These are phyloP conservation scores for Cossypha polioptera DNA, from an alignment of 2,797 vertebrate species.

Conservation along the genomic window DNA sequence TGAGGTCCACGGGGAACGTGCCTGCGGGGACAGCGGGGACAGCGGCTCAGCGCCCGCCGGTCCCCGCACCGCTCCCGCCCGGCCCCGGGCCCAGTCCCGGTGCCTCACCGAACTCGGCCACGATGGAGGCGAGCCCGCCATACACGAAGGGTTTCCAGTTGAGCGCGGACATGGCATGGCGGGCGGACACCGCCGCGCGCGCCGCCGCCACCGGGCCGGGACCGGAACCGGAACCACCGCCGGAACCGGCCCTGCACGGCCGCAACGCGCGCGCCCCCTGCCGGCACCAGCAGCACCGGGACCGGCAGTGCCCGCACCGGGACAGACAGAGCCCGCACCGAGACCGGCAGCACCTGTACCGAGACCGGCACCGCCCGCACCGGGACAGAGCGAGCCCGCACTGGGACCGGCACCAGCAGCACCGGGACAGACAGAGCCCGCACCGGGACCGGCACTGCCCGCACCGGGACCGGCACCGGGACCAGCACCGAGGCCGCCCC, in stretches of 20 bases:
- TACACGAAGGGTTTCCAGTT: slow-evolving; percentile 98
- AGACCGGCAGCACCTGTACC: too few relatives aligned
- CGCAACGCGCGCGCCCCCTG: not conserved
- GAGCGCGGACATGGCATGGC: slow-evolving; percentile 85
- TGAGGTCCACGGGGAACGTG: slow-evolving; percentile 93
- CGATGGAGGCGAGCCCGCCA: slow-evolving; percentile 93
- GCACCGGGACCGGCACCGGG: too few relatives aligned
- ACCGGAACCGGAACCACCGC: not conserved
- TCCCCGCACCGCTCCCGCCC: not conserved
- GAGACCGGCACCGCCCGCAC: too few relatives aligned
- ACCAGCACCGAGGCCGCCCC: not conserved
- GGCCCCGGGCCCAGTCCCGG: not conserved
- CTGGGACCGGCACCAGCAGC: too few relatives aligned
- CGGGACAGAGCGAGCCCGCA: not conserved
- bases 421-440: too few relatives aligned
- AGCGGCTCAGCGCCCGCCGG: not conserved
- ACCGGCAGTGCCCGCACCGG: too few relatives aligned
- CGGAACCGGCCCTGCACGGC: not conserved
- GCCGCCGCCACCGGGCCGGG: not conserved
- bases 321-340: too few relatives aligned
- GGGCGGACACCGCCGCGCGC: not conserved
- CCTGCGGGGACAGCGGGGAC: slow-evolving; percentile 72
- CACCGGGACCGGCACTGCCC: not conserved
- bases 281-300: not conserved
- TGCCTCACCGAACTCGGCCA: slow-evolving; percentile 92